Percentiles rank a stretch among this genome's conserved stretches.
Evolutionary conservation across 2,888 invertebrate species (phyloP).

Genomic region (Bombylius major): DNA sequence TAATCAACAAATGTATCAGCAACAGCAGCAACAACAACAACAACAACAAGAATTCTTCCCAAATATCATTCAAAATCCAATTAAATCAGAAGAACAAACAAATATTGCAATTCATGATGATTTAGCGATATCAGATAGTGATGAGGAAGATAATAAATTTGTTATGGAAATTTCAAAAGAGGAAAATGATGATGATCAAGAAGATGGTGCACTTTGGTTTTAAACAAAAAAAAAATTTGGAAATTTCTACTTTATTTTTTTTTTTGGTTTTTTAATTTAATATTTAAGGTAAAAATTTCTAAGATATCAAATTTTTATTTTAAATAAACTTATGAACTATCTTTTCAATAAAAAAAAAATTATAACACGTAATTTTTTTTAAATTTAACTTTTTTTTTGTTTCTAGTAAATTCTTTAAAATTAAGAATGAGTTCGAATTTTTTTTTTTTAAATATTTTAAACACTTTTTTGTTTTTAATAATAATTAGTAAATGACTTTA

Average conservation of each 20-base stretch:
- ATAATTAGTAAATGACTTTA: no score
- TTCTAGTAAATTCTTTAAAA: no score
- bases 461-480: no score
- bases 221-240: constrained; percentile 1
- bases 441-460: no score
- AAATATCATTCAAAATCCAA: not conserved
- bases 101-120: constrained; percentile 57
- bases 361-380: no score
- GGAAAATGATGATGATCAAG: constrained; percentile 11
- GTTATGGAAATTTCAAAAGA: constrained; percentile 12
- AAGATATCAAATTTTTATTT: no score
- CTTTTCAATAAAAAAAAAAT: no score
- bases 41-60: not conserved
- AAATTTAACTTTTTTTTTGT: no score
- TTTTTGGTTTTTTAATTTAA: not conserved
- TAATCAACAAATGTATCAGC: not conserved
- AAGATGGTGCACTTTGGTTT: constrained; percentile 17
- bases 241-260: not conserved
- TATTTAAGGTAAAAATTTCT: not conserved
- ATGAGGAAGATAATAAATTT: constrained; percentile 39
- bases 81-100: constrained; percentile 25
- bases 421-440: no score
- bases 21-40: not conserved
- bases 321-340: no score
- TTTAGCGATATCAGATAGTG: constrained; percentile 65